Base-by-base conservation (phyloP, 1,140 invertebrate genomes). In the Ganaspis sp. region DNA sequence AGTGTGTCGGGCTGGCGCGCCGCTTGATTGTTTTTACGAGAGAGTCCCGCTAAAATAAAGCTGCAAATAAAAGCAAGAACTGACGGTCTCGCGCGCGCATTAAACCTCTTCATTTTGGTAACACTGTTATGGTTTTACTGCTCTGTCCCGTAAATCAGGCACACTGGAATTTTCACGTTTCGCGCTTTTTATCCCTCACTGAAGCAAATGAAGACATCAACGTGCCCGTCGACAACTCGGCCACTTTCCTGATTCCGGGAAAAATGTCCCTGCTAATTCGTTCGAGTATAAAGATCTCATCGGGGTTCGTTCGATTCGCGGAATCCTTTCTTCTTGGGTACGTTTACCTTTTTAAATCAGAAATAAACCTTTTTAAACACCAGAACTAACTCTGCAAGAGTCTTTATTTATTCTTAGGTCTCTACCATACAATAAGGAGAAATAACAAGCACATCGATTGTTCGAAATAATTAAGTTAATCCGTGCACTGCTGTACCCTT, bases 21-120 rank as follows among this genome's bases (percentile, higher is more conserved):
- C 81, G 85, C 83, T 89, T 90, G 88, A 90, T 89, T 90, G 87
- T 89, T 89, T 90, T 90, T 90, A 90, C 83, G 87, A 89, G 83
- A 81, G 80, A 71, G 58, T 38, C 72, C 42, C 74, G 72, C 70
- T 75, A 69, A 75, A 77, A 71, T 77, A 81, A 81, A 83, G 38
- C 21, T 75, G 69, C 37, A 80, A 83, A 83, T 80, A 81, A 84
- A 80, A 78, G 77, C 78, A 70, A 74, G 34, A 64, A 58, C 40
- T 38, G 70, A 40, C 77, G 73, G 74, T 64, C 45, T 79, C 78
- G 76, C 69, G 75, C 83, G 75, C 74, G 84, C 84, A 86, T 86
- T 86, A 87, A 88, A 87, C 85, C 85, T 86, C 87, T 88, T 89
- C 84, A 89, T 88, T 87, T 88, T 83, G 81, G 85, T 88, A 89